Percentiles rank a stretch among this genome's conserved stretches.
These are phyloP conservation scores for Cossypha polioptera DNA, from an alignment of 2,797 vertebrate species.

Conservation along the genomic window DNA sequence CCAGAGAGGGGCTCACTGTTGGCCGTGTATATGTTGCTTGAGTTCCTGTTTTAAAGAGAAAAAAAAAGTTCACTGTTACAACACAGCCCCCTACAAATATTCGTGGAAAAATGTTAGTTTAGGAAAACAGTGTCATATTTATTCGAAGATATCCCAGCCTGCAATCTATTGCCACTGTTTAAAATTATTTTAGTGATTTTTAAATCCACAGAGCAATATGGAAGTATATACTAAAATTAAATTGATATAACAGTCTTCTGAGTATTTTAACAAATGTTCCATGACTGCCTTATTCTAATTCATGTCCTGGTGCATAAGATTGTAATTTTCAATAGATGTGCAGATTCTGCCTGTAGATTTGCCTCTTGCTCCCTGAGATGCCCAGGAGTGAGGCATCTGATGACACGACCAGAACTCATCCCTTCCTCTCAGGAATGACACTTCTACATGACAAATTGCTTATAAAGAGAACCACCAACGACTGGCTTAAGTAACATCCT, in stretches of 20 bases:
- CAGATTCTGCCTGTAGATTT: not conserved
- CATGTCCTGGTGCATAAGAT: not conserved
- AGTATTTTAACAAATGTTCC: not conserved
- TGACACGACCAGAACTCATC: not conserved
- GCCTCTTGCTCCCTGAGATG: not conserved
- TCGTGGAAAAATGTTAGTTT: not conserved
- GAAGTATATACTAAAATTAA: not conserved
- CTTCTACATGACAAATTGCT: not conserved
- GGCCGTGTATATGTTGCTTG: slow-evolving; percentile 92
- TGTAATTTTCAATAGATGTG: not conserved
- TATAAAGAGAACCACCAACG: not conserved
- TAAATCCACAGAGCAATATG: not conserved
- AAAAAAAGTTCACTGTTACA: not conserved
- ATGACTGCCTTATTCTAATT: not conserved
- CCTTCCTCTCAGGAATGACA: not conserved
- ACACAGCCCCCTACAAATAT: not conserved
- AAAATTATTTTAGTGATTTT: not conserved
- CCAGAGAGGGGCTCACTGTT: slow-evolving; percentile 86
- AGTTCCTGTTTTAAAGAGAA: slow-evolving; percentile 76
- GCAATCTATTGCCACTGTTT: not conserved
- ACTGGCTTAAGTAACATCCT: not conserved
- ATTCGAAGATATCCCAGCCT: not conserved
- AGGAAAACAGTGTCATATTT: not conserved
- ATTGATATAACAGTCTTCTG: not conserved
- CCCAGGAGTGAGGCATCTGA: not conserved